Base-by-base conservation (phyloP, 92 coral and sea anemone genomes). In the Epizoanthus rinbou region DNA sequence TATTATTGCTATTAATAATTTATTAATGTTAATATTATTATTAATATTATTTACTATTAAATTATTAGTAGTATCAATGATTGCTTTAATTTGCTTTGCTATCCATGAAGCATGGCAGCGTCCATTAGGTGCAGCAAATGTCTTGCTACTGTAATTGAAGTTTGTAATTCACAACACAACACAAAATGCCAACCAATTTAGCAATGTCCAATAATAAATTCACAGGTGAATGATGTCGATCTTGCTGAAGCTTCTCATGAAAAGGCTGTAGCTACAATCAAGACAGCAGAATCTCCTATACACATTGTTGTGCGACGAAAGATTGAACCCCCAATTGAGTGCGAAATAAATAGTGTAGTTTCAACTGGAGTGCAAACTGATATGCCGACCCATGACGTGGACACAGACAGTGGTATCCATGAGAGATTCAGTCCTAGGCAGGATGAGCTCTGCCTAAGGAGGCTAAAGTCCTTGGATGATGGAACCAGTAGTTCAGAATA, bases 321-420 rank as follows among this genome's bases (percentile, higher is more conserved):
- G 83, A 80, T 89, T 47, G 87, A 87, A 54, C 85, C 87, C 15
- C 79, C 85, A 33, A 80, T 84, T 35, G 92, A 93, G 63, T 93
- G 87, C 33, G 68, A 83, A 74, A 81, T 89, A 4, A 90, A 92
- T 35, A 71, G 80, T 58, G 80, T 96, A 11, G 90, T 86, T 6
- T 96, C 99, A 0, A 80, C 94, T 33, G 98, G 98, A 6, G 91
- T 94, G 39, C 99, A 96, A 80, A 96, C 99, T 33, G 99, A 96
- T 45, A 88, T 87, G 45, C 72, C 90, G 10, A 58, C 92, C 21
- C 94, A 90, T 76, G 97, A 93, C 62, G 86, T 93, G 24, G 97
- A 93, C 73, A 91, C 97, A 3, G 97, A 93, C 57, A 93, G 97
- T 74, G 97, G 97, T 58, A 93, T 93, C 25, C 97, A 93, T 70